Conservation (phyloP, 2,888 invertebrate species). For the Auanema freiburgensis region DNA sequence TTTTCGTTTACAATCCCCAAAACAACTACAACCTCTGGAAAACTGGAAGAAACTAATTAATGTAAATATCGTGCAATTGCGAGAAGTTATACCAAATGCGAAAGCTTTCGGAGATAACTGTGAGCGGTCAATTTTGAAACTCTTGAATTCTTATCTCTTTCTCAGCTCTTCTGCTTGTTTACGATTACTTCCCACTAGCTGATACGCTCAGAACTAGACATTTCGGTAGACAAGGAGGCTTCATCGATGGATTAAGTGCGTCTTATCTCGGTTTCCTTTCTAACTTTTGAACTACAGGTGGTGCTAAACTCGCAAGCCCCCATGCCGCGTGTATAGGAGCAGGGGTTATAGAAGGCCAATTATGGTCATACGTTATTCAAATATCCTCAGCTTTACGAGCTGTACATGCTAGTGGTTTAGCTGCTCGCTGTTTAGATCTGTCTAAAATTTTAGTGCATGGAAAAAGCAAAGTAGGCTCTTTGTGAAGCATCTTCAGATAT, state of each 20-base stretch:
- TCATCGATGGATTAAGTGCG: slow-evolving; percentile 24
- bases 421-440: slow-evolving; percentile 84
- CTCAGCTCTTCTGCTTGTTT: slow-evolving; percentile 89
- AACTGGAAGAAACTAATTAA: slow-evolving; percentile 89
- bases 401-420: slow-evolving; percentile 80
- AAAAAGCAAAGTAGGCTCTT: slow-evolving; percentile 38
- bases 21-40: slow-evolving; percentile 83
- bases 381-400: slow-evolving; percentile 87
- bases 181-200: slow-evolving; percentile 89
- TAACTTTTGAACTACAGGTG: slow-evolving; percentile 12
- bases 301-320: slow-evolving; percentile 20
- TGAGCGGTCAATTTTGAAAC: slow-evolving; percentile 69
- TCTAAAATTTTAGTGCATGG: slow-evolving; percentile 76
- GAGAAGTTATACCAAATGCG: slow-evolving; percentile 85
- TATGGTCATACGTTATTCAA: slow-evolving; percentile 95
- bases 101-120: slow-evolving; percentile 94
- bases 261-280: not conserved
- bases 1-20: slow-evolving; percentile 79
- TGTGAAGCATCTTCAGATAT: not conserved
- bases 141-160: slow-evolving; percentile 5
- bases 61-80: slow-evolving; percentile 87
- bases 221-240: slow-evolving; percentile 68
- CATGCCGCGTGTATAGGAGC: slow-evolving; percentile 18
- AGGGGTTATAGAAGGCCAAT: slow-evolving; percentile 80
- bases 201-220: slow-evolving; percentile 85